These are phyloP conservation scores for Corythoichthys intestinalis DNA, from an alignment of 2,113 vertebrate species.

Conservation along the genomic window DNA sequence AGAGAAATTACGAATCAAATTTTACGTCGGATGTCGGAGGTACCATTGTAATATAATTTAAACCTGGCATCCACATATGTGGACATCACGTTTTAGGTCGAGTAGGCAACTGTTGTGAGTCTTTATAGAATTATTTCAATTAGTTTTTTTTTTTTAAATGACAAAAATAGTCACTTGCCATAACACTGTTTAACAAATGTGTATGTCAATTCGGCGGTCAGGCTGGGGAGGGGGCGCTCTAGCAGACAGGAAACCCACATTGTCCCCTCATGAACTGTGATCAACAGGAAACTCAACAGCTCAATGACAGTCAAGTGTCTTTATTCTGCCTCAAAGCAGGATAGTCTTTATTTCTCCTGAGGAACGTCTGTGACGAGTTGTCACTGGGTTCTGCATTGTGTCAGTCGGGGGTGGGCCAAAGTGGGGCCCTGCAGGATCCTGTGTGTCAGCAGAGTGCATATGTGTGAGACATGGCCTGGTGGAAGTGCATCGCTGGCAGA, in stretches of 20 bases:
- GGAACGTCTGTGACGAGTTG: not conserved
- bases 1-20: too few species aligned
- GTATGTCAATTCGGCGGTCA: too few species aligned
- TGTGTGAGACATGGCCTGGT: slow-evolving; percentile 55
- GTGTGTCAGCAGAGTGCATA: slow-evolving; percentile 69
- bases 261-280: not conserved
- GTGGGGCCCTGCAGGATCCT: slow-evolving; percentile 64
- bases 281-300: not conserved
- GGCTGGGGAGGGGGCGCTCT: not conserved
- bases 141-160: too few species aligned
- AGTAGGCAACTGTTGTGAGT: too few species aligned
- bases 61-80: too few species aligned
- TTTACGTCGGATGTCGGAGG: too few species aligned
- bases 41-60: too few species aligned
- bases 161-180: too few species aligned
- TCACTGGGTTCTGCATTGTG: slow-evolving; percentile 25
- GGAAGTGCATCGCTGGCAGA: slow-evolving; percentile 73
- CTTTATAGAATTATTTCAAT: too few species aligned
- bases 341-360: not conserved
- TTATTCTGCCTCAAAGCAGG: slow-evolving; percentile 2
- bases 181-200: too few species aligned
- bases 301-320: not conserved
- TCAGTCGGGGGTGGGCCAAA: slow-evolving; percentile 10
- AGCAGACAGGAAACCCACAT: not conserved
- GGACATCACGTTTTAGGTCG: too few species aligned